Evolutionary conservation across 2,113 vertebrate species (phyloP).

Genomic region (Cnemophilus loriae): DNA sequence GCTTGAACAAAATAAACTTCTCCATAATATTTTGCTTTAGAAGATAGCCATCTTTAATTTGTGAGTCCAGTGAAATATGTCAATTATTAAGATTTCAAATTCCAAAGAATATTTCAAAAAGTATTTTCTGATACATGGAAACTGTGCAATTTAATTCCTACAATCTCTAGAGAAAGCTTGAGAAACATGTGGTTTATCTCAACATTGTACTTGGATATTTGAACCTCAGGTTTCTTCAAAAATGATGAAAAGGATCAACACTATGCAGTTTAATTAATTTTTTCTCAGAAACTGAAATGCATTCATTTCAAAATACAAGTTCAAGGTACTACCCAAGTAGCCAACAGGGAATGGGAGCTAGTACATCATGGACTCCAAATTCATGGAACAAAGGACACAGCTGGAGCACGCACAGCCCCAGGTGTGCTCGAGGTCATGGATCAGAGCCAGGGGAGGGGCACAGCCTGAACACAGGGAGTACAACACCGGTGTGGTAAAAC

Average conservation of each 20-base stretch:
- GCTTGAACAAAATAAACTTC: not conserved
- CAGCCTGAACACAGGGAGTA: not conserved
- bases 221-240: not conserved
- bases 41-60: not conserved
- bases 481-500: not conserved
- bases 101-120: not conserved
- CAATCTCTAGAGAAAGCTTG: not conserved
- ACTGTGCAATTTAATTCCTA: not conserved
- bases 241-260: not conserved
- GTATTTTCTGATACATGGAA: not conserved
- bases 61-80: not conserved
- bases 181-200: not conserved
- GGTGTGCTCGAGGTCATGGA: too few relatives aligned
- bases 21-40: not conserved
- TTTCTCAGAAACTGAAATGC: not conserved
- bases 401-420: not conserved
- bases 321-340: not conserved
- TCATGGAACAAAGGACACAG: not conserved
- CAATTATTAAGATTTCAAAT: not conserved
- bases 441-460: not conserved
- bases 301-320: not conserved
- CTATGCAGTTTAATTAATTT: not conserved
- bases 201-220: not conserved
- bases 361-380: fast-evolving
- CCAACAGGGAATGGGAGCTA: not conserved